phyloP scores from a whole-genome alignment of 2,888 invertebrate species.

The Trileptium ribeirensis region DNA sequence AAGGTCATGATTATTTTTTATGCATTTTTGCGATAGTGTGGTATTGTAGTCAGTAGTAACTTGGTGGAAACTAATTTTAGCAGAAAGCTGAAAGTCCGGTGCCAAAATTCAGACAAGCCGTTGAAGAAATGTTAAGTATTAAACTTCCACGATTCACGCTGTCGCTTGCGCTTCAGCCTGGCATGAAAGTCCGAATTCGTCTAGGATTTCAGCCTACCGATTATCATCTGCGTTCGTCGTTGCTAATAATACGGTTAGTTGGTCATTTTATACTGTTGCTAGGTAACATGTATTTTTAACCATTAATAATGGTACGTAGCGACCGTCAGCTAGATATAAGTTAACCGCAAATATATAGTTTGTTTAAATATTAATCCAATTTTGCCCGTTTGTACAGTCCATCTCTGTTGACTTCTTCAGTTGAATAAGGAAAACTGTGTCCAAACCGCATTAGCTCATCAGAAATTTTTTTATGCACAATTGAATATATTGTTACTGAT shows the following conservation, averaged over 20 bases:
- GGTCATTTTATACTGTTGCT: background rate
- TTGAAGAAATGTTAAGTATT: conserved; percentile 53
- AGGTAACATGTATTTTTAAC: background rate
- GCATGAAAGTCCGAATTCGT: conserved; percentile 54
- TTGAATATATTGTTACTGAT: too few species aligned
- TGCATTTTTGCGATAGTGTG: too few species aligned
- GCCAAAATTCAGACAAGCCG: conserved; percentile 51
- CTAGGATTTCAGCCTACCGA: conserved; percentile 57
- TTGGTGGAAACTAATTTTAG: too few species aligned
- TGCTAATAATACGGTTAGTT: conserved; percentile 55
- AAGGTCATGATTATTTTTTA: too few species aligned
- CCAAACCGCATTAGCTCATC: too few species aligned
- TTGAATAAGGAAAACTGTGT: too few species aligned
- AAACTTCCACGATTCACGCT: conserved; percentile 57
- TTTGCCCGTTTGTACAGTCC: conserved; percentile 69
- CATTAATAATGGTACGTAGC: conserved; percentile 73
- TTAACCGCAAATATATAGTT: conserved; percentile 74
- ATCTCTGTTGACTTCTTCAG: too few species aligned
- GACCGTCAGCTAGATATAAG: conserved; percentile 77
- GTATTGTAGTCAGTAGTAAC: too few species aligned
- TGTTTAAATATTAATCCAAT: conserved; percentile 78
- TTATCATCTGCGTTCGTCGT: conserved; percentile 54
- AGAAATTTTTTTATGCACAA: too few species aligned
- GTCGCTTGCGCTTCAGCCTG: conserved; percentile 61
- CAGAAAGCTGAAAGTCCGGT: conserved; percentile 47